These are phyloP conservation scores for Graptemys geographica DNA, from an alignment of 2,797 vertebrate species.

Conservation along the genomic window DNA sequence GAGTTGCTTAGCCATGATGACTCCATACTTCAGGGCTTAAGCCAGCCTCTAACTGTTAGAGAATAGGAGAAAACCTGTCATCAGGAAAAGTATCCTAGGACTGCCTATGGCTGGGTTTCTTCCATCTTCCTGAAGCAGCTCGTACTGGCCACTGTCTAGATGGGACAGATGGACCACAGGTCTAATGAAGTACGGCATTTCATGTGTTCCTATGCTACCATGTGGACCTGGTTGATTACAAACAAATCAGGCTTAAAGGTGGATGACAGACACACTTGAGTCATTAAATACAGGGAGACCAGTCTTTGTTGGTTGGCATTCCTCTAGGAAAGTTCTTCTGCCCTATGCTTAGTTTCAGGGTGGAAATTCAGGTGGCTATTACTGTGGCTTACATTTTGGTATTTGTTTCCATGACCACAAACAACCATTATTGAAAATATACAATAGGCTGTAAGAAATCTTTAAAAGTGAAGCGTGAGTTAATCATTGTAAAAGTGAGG, in stretches of 20 bases:
- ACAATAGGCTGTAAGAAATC: slow-evolving; percentile 45
- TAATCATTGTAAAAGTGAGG: neutral
- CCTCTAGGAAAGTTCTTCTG: neutral
- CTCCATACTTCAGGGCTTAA: neutral
- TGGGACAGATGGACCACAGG: fast-evolving
- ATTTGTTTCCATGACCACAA: neutral
- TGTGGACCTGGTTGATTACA: neutral
- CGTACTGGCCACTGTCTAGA: neutral
- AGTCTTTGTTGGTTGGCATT: slow-evolving; percentile 29
- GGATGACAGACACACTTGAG: neutral
- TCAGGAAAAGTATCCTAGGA: neutral
- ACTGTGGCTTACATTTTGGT: slow-evolving; percentile 14
- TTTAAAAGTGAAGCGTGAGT: fast-evolving
- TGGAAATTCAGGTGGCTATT: slow-evolving; percentile 3
- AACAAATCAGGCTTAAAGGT: neutral
- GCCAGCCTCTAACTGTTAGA: neutral
- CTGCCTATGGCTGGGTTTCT: fast-evolving
- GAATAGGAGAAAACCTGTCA: neutral
- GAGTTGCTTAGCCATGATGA: slow-evolving; percentile 33
- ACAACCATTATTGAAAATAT: slow-evolving; percentile 28
- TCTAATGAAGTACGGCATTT: fast-evolving
- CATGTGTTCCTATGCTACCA: neutral
- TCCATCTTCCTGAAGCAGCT: neutral
- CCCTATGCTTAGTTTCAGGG: slow-evolving; percentile 29
- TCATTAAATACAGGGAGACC: slow-evolving; percentile 16